phyloP scores from a whole-genome alignment of 2,797 vertebrate genomes.

The Sebastes taczanowskii region DNA sequence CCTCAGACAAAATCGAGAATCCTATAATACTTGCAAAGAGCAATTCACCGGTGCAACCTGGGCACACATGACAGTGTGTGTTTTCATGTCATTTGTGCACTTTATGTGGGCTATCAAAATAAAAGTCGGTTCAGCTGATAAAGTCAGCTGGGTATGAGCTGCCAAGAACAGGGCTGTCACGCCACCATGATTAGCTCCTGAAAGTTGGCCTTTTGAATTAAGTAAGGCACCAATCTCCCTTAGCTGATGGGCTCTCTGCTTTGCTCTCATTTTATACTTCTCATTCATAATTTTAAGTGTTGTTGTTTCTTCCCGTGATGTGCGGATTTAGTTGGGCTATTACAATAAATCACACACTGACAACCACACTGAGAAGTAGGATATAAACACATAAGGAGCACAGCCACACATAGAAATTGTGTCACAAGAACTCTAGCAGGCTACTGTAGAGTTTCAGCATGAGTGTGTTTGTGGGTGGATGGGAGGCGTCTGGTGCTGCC shows the following conservation, averaged over 20 bases:
- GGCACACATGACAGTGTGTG: background rate
- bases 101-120: background rate
- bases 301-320: background rate
- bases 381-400: background rate
- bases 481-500: slow-evolving; percentile 8
- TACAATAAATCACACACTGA: background rate
- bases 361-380: background rate
- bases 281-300: background rate
- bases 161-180: background rate
- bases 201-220: background rate
- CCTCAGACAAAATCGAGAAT: background rate
- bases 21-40: background rate
- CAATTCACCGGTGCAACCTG: background rate
- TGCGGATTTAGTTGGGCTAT: background rate
- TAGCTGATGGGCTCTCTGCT: background rate
- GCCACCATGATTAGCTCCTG: background rate
- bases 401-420: background rate
- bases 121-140: background rate
- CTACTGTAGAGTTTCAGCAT: background rate
- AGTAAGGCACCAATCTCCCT: background rate
- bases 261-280: background rate
- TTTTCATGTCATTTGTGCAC: background rate
- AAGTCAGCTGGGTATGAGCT: background rate
- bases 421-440: background rate
- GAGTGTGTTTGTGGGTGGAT: background rate